phyloP scores from a whole-genome alignment of 2,113 vertebrate species.

The Naja naja region DNA sequence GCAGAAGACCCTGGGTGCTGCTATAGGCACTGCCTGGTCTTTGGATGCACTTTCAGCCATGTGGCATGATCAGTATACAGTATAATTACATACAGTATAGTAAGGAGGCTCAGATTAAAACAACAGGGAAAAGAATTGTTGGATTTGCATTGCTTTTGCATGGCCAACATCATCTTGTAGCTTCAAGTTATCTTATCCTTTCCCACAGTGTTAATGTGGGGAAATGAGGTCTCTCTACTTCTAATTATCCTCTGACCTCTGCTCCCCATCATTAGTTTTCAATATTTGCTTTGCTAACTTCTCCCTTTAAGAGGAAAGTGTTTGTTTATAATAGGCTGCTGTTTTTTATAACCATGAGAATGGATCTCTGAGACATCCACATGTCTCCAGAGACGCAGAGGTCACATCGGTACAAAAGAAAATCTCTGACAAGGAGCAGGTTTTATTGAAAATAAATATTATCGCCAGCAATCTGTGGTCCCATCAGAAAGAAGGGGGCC shows the following conservation, averaged over 20 bases:
- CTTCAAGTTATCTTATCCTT: conserved; percentile 5
- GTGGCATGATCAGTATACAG: not conserved
- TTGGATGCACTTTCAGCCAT: not conserved
- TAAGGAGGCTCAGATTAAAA: conserved; percentile 1
- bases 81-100: not conserved
- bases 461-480: not conserved
- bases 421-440: conserved; percentile 29
- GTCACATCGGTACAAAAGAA: conserved; percentile 36
- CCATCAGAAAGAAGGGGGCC: not conserved
- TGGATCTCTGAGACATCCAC: not conserved
- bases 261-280: not conserved
- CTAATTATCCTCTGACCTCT: conserved; percentile 27
- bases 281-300: conserved; percentile 2
- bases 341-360: conserved; percentile 55
- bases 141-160: not conserved
- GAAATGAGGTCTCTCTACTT: not conserved
- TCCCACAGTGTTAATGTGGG: not conserved
- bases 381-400: conserved; percentile 34
- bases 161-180: not conserved
- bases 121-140: not conserved
- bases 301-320: not conserved
- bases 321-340: not conserved
- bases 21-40: not conserved
- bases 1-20: not conserved
- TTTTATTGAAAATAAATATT: conserved; percentile 7